Base-by-base conservation (phyloP, 2,888 invertebrate genomes). In the Teleogryllus oceanicus region DNA sequence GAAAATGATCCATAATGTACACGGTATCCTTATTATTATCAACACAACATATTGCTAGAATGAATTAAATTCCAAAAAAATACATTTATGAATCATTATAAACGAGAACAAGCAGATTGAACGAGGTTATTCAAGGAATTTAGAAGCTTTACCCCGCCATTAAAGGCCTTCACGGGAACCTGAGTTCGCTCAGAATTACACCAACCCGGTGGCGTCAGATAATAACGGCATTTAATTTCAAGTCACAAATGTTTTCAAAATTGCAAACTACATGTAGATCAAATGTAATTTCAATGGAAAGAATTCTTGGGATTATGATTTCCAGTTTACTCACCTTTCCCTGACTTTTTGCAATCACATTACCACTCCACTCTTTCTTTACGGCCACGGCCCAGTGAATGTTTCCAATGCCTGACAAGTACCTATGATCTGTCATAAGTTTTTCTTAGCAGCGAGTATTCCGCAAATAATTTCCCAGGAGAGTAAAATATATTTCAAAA, bases 311-410 rank as follows among this genome's bases (percentile, higher is more conserved):
- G n/a, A 62, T 62, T 62, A 83, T 82, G 83, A 81, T 82, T 37
- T 77, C 78, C 78, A 79, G 77, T 82, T 84, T 86, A 91, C 92
- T 92, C 91, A 92, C 92, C 92, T 92, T 91, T 91, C 90, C 91
- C 90, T 91, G 91, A 91, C 91, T 88, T 91, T 92, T 91, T 92
- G 92, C 92, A 92, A 92, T 92, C 91, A 92, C 92, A 92, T 91
- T 91, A 91, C 92, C 92, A 91, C 77, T 77, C 77, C 50, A 49
- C 77, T 50, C 77, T 77, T 62, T 49, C 76, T 76, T 76, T 21
- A 76, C 76, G 77, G n/a, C 50, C 77, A 77, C 77, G 49, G 77
- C 77, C 77, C 77, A n/a, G 62, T 62, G 62, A 62, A 62, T 62
- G 62, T 62, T 62, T 62, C n/a, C 62, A 62, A 13, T 62, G 62